Conservation (phyloP, 2,888 invertebrate species). For the Ophonus ardosiacus region DNA sequence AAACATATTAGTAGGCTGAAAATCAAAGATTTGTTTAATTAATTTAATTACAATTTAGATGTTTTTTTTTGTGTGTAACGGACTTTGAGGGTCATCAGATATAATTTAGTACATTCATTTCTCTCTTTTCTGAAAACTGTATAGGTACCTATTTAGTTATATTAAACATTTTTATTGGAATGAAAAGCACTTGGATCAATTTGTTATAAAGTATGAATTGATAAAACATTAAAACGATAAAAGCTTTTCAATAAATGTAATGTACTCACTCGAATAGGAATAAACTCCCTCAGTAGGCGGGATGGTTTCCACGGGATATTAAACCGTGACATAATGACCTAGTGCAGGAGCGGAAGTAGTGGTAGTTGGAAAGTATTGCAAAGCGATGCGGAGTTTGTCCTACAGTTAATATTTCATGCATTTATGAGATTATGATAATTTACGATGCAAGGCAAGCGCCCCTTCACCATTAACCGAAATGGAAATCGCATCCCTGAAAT, state of each 20-base stretch:
- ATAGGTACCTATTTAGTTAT: background rate
- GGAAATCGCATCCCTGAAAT: conserved; percentile 56
- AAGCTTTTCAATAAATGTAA: background rate
- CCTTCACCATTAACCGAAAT: conserved; percentile 51
- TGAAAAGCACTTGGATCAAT: background rate
- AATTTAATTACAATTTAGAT: too few relatives aligned
- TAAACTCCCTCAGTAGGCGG: too few relatives aligned
- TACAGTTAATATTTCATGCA: conserved; percentile 53
- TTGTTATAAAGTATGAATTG: background rate
- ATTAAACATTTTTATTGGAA: background rate
- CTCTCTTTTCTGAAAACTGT: too few relatives aligned
- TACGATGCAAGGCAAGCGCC: conserved; percentile 52
- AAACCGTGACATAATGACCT: conserved; percentile 11
- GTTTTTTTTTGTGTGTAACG: too few relatives aligned
- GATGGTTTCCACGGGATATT: too few relatives aligned
- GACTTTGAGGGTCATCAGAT: too few relatives aligned
- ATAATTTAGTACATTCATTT: too few relatives aligned
- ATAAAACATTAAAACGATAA: background rate
- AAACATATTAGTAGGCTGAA: too few relatives aligned
- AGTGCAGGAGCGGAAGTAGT: background rate
- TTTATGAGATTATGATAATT: conserved; percentile 56
- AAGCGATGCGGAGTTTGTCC: background rate
- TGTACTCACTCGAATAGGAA: too few relatives aligned
- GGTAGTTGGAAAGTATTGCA: conserved; percentile 23
- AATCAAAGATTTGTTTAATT: too few relatives aligned